Evolutionary conservation across 2,797 vertebrate species (phyloP), one percentile per base, ranked within the genome.

Genomic region (Gallinago nigripennis): DNA sequence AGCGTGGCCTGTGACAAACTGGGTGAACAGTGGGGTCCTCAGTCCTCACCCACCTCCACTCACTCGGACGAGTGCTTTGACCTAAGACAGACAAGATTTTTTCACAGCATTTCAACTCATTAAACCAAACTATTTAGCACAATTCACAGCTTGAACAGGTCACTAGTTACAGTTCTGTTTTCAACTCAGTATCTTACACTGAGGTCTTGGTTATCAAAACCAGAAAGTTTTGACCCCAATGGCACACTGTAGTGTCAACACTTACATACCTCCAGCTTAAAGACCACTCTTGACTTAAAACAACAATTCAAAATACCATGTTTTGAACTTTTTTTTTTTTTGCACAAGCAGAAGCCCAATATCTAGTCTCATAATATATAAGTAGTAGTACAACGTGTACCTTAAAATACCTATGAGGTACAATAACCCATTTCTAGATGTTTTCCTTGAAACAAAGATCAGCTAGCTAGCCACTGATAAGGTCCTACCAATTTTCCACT

Each of bases 381-480:
- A 46, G 15, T 0, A 80, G 37, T 2, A 84, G 41, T 11, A 53
- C 30, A 82, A 25, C 0, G 12, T 28, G 13, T 31, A 65, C 1
- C 8, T 57, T 35, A 50, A 41, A 75, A 53, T n/a, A 83, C 37
- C 33, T 50, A 16, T 4, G 25, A 64, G 3, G 3, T 35, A 65
- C 12, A 78, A n/a, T 13, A 82, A 83, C 27, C 43, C 48, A 54
- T 51, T 90, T 94, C 66, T 43, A 54, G 39, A 66, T 12, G 33
- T 50, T 88, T 91, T 90, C 33, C 88, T 66, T 86, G 31, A 70
- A 90, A 86, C 53, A 35, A 79, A 83, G 48, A 64, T 73, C 76
- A 95, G 53, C 64, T 45, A 73, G 33, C 48, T 46, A 24, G 25
- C 39, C 50, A 61, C 53, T 56, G 86, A 88, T 93, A 88, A 93